phyloP scores from a whole-genome alignment of 1,140 invertebrate genomes.

The Drosophila miranda region DNA sequence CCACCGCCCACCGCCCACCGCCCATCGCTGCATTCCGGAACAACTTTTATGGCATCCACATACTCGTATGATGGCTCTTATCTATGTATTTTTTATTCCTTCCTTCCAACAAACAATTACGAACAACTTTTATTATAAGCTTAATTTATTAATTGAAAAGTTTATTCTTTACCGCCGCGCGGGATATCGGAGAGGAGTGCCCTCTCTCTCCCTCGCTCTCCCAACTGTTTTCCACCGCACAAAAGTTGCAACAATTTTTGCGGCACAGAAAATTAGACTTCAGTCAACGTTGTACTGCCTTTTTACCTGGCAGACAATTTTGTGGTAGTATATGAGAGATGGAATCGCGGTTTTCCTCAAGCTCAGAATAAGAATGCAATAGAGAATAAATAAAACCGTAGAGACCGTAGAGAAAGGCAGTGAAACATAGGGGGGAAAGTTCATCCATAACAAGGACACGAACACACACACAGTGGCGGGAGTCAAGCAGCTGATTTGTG shows the following conservation, averaged over 20 bases:
- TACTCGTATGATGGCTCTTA: no score
- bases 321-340: background rate
- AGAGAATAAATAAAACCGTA: conserved; percentile 41
- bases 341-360: conserved; percentile 20
- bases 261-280: conserved; percentile 59
- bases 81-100: no score
- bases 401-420: background rate
- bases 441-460: no score
- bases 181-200: conserved; percentile 15
- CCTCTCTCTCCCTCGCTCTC: background rate
- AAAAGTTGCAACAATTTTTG: conserved; percentile 59
- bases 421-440: no score
- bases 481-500: background rate
- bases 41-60: conserved; percentile 4
- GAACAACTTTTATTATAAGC: conserved; percentile 38
- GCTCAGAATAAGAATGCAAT: conserved; percentile 37
- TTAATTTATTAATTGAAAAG: conserved; percentile 73
- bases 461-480: no score
- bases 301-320: conserved; percentile 36
- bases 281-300: conserved; percentile 48
- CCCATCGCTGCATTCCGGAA: background rate
- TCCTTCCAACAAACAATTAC: conserved; percentile 50
- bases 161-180: conserved; percentile 51
- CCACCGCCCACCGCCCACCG: background rate
- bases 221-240: conserved; percentile 20